phyloP scores from a whole-genome alignment of 2,113 vertebrate species.

The Salvelinus namaycush region DNA sequence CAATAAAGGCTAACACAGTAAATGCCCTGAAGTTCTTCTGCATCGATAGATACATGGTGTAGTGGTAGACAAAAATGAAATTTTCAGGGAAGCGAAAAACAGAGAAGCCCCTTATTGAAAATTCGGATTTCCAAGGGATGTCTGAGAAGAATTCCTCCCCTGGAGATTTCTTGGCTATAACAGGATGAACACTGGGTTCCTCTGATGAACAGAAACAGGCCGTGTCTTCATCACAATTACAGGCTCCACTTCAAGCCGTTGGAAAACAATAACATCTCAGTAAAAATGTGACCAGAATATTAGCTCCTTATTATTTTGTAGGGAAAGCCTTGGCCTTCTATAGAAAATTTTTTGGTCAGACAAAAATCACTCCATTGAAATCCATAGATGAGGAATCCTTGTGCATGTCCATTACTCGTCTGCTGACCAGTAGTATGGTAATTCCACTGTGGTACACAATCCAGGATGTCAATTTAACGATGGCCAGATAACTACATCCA shows the following conservation, averaged over 20 bases:
- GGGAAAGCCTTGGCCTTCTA: conserved; percentile 40
- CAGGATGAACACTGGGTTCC: neutral
- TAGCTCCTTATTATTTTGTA: no score
- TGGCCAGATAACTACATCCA: conserved; percentile 6
- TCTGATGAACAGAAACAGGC: neutral
- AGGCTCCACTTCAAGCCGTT: neutral
- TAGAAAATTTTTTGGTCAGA: neutral
- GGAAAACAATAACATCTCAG: neutral
- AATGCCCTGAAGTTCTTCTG: conserved; percentile 72
- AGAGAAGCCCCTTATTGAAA: conserved; percentile 19
- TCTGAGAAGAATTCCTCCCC: neutral
- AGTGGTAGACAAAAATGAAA: conserved; percentile 2
- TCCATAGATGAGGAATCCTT: neutral
- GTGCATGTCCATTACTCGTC: neutral
- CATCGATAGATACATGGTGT: conserved; percentile 62
- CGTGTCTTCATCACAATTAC: neutral
- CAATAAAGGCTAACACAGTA: conserved; percentile 65
- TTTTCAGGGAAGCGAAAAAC: conserved; percentile 15
- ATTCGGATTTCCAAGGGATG: conserved; percentile 20
- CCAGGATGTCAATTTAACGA: neutral
- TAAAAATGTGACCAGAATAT: no score
- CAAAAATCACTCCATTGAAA: no score
- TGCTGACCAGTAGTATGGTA: neutral
- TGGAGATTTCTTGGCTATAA: conserved; percentile 12
- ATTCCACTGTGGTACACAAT: conserved; percentile 15